These are phyloP conservation scores for Crenichthys baileyi DNA, from an alignment of 2,797 vertebrate species.

Conservation along the genomic window DNA sequence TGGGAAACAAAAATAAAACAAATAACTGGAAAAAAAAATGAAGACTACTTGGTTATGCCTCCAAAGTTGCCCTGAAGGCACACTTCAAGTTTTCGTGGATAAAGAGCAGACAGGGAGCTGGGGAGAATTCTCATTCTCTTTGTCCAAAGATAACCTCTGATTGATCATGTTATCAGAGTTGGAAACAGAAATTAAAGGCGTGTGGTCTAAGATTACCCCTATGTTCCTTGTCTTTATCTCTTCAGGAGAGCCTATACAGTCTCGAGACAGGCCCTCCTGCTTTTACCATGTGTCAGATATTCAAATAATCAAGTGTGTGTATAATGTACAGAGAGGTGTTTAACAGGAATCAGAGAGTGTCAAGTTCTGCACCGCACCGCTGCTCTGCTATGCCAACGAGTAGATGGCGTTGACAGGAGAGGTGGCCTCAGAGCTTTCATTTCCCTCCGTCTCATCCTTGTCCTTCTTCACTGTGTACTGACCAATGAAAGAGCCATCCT, in stretches of 20 bases:
- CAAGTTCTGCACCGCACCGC: conserved; percentile 10
- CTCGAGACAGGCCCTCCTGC: conserved; percentile 46
- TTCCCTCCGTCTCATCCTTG: conserved; percentile 98
- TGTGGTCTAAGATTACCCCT: conserved; percentile 42
- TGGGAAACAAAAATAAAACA: conserved; percentile 22
- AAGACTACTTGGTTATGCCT: conserved; percentile 58
- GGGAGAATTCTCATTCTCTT: conserved; percentile 34
- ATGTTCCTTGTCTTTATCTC: conserved; percentile 17
- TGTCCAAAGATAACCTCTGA: conserved; percentile 46
- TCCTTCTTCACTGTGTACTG: conserved; percentile 99
- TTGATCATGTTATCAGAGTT: conserved; percentile 33
- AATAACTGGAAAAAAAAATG: neutral
- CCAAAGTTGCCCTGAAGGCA: conserved; percentile 70
- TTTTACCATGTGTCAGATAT: neutral
- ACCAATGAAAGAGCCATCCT: conserved; percentile 98
- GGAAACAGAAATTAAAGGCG: conserved; percentile 62
- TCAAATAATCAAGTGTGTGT: conserved; percentile 19
- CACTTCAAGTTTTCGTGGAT: conserved; percentile 75
- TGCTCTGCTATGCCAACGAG: conserved; percentile 87
- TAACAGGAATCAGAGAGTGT: conserved; percentile 14
- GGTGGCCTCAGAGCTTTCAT: conserved; percentile 98
- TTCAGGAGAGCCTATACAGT: conserved; percentile 41
- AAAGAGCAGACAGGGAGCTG: conserved; percentile 54
- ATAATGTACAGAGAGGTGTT: conserved; percentile 52
- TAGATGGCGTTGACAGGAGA: conserved; percentile 98